Base-by-base conservation (phyloP, 2,888 invertebrate genomes). In the Heliconius erato region DNA sequence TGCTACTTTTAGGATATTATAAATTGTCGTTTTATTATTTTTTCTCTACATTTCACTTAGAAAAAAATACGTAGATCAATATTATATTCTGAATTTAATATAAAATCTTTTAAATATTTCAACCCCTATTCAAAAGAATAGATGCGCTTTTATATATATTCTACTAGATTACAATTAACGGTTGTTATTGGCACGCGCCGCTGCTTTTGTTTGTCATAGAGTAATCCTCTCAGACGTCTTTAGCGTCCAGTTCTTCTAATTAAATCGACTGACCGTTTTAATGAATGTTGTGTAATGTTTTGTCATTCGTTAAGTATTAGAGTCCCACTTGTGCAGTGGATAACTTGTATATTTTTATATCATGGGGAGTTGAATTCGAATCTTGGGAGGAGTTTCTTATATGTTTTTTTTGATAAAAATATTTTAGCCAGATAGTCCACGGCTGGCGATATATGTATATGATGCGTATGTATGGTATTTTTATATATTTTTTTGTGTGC, bases 191-290 rank as follows among this genome's bases (percentile, higher is more conserved):
- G 71, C 77, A 65, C 77, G 71, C 71, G 80, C 54, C 80, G 32
- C 28, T 63, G 69, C 65, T 77, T 63, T 81, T 81, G 78, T 81
- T 68, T 72, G 63, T 78, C 32, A 9, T n/a, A 65, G 44, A 72
- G 49, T 81, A 81, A 81, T 44, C 81, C 81, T 71, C 81, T 81
- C 65, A 78, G 81, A 78, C 72, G 26, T 81, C 71, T 81, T 81
- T 81, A 68, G 12, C 69, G 78, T 81, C 81, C 81, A 77, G 81
- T 74, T 80, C 80, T 72, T 83, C 54, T 80, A 82, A 83, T 83
- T 83, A 80, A 80, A 77, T 28, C 67, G 35, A 28, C 71, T 76
- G 78, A 63, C 78, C 79, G 63, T 81, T 79, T 79, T 83, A 83
- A 83, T 81, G 81, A 77, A 78, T 44, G 67, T 49, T 67, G 67